A percentile compares a stretch with the other conserved stretches of the same genome.
These are phyloP conservation scores for Dicycla oo DNA, from an alignment of 2,888 invertebrate species.

Conservation along the genomic window DNA sequence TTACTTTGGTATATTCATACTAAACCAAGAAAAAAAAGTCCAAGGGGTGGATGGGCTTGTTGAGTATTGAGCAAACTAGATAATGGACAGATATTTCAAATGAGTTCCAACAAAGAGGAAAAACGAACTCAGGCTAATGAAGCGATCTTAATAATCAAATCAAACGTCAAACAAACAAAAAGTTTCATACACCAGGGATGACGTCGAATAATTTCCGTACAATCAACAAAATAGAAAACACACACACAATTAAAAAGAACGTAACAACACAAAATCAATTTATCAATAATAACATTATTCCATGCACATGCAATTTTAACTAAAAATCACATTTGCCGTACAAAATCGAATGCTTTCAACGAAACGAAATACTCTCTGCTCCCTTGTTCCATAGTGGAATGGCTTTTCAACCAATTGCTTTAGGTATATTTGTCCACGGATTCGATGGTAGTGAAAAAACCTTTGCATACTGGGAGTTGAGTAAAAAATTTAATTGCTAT, in stretches of 20 bases:
- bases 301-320: conserved; percentile 35
- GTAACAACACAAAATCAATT: conserved; percentile 53
- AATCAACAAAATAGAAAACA: conserved; percentile 50
- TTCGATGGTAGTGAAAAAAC: conserved; percentile 55
- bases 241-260: conserved; percentile 44
- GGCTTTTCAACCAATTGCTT: conserved; percentile 66
- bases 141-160: not conserved
- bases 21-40: not conserved
- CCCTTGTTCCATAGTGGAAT: conserved; percentile 56
- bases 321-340: conserved; percentile 57
- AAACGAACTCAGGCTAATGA: not conserved
- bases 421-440: conserved; percentile 67
- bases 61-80: not conserved
- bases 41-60: not conserved
- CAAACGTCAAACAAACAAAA: not conserved
- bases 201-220: conserved; percentile 31
- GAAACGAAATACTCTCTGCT: conserved; percentile 48
- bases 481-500: conserved; percentile 65
- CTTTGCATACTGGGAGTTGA: conserved; percentile 45
- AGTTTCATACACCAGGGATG: not conserved
- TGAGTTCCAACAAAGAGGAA: no score
- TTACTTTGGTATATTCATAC: not conserved
- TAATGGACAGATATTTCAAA: not conserved
- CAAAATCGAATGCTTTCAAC: conserved; percentile 59
- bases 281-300: conserved; percentile 49